Evolutionary conservation across 2,888 invertebrate species (phyloP).

Genomic region (Apotomis capreana): DNA sequence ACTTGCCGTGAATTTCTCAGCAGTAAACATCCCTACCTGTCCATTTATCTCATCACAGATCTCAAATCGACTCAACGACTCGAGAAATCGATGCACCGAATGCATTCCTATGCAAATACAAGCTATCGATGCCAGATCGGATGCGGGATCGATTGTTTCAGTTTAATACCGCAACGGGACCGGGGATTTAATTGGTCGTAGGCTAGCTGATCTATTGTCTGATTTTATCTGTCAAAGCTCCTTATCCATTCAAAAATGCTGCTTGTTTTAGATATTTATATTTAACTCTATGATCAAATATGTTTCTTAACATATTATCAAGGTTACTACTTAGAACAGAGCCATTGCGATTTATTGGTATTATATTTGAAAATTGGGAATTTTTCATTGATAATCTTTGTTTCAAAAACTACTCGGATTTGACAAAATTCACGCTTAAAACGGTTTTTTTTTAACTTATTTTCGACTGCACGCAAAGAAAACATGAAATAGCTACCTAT

Average conservation of each 20-base stretch:
- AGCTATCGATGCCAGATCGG: slow-evolving; percentile 12
- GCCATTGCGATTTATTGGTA: no score
- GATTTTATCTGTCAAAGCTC: slow-evolving; percentile 3
- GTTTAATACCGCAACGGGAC: not conserved
- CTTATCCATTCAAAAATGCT: not conserved
- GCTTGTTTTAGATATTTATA: no score
- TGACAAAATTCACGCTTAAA: no score
- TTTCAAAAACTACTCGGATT: no score
- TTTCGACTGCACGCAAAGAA: no score
- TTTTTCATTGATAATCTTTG: no score
- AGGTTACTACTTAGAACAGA: no score
- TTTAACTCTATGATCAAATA: no score
- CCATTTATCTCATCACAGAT: slow-evolving; percentile 13
- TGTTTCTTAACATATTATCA: no score
- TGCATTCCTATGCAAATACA: slow-evolving; percentile 27
- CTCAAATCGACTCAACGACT: slow-evolving; percentile 5
- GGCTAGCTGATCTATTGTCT: slow-evolving; percentile 3
- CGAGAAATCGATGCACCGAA: slow-evolving; percentile 14
- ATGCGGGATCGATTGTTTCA: not conserved
- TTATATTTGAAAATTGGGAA: no score
- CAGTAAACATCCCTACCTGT: slow-evolving; percentile 9
- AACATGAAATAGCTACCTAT: no score
- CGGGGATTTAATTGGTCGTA: slow-evolving; percentile 16
- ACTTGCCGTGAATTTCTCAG: not conserved
- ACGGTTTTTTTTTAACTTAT: no score